A percentile compares a stretch with the other conserved stretches of the same genome.
Evolutionary conservation across 2,888 invertebrate species (phyloP).

Genomic region (Aleiodes alternator): DNA sequence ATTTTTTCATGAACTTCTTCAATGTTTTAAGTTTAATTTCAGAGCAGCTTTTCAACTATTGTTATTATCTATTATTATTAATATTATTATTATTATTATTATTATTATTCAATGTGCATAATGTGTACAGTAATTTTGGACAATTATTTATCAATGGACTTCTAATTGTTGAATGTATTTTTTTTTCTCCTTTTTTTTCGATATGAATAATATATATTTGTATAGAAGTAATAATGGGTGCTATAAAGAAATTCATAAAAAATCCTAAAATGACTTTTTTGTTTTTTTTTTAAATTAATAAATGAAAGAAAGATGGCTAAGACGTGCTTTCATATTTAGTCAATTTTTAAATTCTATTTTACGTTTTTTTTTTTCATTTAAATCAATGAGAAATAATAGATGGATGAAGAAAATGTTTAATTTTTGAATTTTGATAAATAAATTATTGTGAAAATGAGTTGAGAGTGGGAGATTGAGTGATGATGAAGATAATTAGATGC

Average conservation of each 20-base stretch:
- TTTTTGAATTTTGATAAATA: no score
- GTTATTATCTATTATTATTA: constrained; percentile 6
- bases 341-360: constrained; percentile 11
- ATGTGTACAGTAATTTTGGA: constrained; percentile 28
- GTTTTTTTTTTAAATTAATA: neutral
- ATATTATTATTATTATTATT: neutral
- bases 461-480: no score
- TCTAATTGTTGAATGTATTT: constrained; percentile 14
- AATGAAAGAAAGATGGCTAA: neutral
- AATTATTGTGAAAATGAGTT: no score
- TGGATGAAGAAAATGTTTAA: no score
- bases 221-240: constrained; percentile 22
- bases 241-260: neutral
- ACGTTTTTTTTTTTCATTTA: no score
- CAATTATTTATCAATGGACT: constrained; percentile 28
- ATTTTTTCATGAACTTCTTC: neutral
- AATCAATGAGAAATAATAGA: no score
- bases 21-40: constrained; percentile 2
- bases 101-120: constrained; percentile 15
- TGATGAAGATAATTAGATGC: neutral
- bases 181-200: neutral
- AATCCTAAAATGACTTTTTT: constrained; percentile 19
- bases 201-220: constrained; percentile 24
- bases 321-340: constrained; percentile 26
- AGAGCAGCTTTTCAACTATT: constrained; percentile 3